phyloP scores from a whole-genome alignment of 2,797 vertebrate genomes.

The Sitta carolinensis region DNA sequence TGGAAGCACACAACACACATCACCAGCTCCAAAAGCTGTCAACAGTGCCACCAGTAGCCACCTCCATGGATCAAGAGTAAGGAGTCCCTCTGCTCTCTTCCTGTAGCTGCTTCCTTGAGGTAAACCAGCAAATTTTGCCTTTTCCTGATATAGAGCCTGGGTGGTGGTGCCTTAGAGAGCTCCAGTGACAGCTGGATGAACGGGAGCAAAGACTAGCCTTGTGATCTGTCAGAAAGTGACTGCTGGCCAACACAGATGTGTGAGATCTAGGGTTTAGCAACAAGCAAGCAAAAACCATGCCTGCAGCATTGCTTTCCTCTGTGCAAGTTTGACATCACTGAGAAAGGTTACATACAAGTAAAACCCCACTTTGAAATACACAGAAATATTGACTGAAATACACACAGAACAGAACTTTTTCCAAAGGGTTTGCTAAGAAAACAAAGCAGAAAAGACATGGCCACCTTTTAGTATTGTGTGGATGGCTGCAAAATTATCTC shows the following conservation, averaged over 20 bases:
- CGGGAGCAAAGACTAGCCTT: not conserved
- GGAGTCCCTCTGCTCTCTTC: not conserved
- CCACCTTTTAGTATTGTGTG: not conserved
- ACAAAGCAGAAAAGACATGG: not conserved
- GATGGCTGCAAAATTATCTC: not conserved
- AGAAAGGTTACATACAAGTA: not conserved
- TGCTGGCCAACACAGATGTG: not conserved
- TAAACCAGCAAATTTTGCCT: not conserved
- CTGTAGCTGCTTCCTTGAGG: not conserved
- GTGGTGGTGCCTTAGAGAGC: not conserved
- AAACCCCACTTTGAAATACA: not conserved
- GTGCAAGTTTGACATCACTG: not conserved
- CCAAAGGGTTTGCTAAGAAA: not conserved
- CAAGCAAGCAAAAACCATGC: not conserved
- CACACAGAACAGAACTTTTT: not conserved
- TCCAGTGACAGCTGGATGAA: not conserved
- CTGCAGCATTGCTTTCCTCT: not conserved
- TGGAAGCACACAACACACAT: not conserved
- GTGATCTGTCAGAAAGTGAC: not conserved
- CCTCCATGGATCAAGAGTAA: not conserved
- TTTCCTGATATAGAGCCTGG: not conserved
- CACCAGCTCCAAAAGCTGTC: not conserved
- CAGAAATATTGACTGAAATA: not conserved
- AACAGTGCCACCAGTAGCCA: not conserved
- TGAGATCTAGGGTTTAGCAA: not conserved